Evolutionary conservation across 2,888 invertebrate species (phyloP), one percentile per base, ranked within the genome.

Genomic region (Ennomos quercinarius): DNA sequence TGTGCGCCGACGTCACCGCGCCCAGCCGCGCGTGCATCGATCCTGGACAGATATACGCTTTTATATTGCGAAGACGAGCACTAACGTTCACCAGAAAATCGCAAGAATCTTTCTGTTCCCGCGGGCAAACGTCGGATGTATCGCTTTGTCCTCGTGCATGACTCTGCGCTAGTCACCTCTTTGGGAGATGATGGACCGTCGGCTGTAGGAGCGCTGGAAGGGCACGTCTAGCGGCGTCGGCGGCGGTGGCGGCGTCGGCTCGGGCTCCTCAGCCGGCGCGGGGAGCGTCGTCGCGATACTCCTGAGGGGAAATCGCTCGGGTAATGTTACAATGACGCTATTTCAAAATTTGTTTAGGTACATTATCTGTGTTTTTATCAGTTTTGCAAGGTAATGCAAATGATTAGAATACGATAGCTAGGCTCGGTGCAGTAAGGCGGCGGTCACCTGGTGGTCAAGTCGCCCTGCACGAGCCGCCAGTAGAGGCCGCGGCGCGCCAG

Each of bases 391-490:
- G n/a, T n/a, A n/a, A n/a, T n/a, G n/a, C n/a, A n/a, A n/a, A 17
- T 17, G 17, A 17, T 17, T 17, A 17, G 17, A 17, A 17, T 17
- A 17, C 2, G 17, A 17, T 17, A n/a, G n/a, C n/a, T n/a, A n/a
- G n/a, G n/a, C n/a, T n/a, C n/a, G n/a, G n/a, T n/a, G n/a, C n/a
- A n/a, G n/a, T n/a, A n/a, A n/a, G n/a, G n/a, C n/a, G n/a, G n/a
- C n/a, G n/a, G n/a, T n/a, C 34, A 89, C 85, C 78, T 84, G 68
- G 80, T 83, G 36, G 90, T 87, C 76, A 89, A 88, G 54, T 95
- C 95, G 9, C 95, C 94, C 53, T 94, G 93, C 12, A 96, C 94
- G 62, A 97, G 88, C 17, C 91, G 91, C 84, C 94, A 95, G 84
- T 96, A 97, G 12, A 94, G 85, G 2, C 95, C 95, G 71, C 93